Evolutionary conservation across 2,113 vertebrate species (phyloP).

Genomic region (Malaclemys terrapin): DNA sequence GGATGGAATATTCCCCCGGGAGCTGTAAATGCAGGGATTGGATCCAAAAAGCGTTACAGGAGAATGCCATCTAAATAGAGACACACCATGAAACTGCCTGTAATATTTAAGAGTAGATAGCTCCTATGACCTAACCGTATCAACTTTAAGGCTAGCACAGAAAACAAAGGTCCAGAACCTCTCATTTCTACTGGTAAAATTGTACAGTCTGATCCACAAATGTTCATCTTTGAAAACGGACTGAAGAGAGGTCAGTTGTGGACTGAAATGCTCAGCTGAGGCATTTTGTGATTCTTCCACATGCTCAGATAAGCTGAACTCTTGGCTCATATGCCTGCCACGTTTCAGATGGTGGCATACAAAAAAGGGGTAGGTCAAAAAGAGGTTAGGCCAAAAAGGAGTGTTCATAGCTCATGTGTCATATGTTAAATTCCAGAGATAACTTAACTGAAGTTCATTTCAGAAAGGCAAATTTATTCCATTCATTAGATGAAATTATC

Average conservation of each 20-base stretch:
- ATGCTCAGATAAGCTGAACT: not conserved
- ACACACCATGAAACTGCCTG: not conserved
- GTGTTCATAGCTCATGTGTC: not conserved
- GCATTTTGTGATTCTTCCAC: not conserved
- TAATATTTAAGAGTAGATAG: conserved; percentile 27
- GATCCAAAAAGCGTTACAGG: conserved; percentile 18
- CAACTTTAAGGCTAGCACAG: not conserved
- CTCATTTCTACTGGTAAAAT: not conserved
- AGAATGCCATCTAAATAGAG: conserved; percentile 18
- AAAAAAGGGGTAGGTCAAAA: not conserved
- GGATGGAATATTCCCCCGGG: not conserved
- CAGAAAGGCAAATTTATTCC: not conserved
- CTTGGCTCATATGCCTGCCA: not conserved
- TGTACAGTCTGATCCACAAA: not conserved
- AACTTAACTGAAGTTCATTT: not conserved
- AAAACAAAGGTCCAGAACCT: not conserved
- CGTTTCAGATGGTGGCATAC: not conserved
- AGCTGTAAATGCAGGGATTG: conserved; percentile 14
- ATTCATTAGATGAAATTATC: not conserved
- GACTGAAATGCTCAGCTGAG: not conserved
- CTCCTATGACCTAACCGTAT: conserved; percentile 5
- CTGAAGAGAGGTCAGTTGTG: not conserved
- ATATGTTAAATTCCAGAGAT: not conserved
- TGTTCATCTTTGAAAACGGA: not conserved
- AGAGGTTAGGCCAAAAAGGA: not conserved